phyloP scores from a whole-genome alignment of 64 coral and sea anemone species.

The Pocillopora verrucosa region DNA sequence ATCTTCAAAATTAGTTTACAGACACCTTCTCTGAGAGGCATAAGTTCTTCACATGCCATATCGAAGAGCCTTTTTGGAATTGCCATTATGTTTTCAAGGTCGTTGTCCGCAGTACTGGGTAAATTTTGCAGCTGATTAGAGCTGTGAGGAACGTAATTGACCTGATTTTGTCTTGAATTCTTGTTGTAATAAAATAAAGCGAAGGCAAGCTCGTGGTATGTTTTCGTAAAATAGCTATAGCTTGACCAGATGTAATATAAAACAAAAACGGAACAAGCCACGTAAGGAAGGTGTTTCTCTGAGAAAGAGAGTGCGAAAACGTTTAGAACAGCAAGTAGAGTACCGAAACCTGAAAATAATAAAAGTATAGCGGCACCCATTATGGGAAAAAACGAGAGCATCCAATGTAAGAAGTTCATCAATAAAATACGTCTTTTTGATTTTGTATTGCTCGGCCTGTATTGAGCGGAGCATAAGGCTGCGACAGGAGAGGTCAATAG shows the following conservation, averaged over 20 bases:
- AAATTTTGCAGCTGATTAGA: background rate
- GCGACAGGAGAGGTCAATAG: background rate
- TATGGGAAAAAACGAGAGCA: background rate
- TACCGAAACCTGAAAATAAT: background rate
- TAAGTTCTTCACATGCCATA: constrained; percentile 21
- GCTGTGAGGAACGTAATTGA: too few relatives aligned
- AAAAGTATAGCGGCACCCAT: background rate
- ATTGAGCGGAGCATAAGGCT: background rate
- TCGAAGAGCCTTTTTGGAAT: constrained; percentile 13
- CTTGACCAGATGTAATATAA: constrained; percentile 7
- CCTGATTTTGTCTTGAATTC: background rate
- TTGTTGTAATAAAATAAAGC: background rate
- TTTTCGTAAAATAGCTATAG: constrained; percentile 18
- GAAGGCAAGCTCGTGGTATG: constrained; percentile 11
- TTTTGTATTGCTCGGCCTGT: too few relatives aligned
- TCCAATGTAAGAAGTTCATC: too few relatives aligned
- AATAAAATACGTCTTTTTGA: too few relatives aligned
- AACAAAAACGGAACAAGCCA: background rate
- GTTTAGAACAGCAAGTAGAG: background rate
- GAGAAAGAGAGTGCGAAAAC: background rate
- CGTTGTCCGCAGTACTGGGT: background rate
- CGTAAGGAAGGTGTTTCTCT: background rate
- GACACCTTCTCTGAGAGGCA: background rate
- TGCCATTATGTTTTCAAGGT: background rate
- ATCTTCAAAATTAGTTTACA: background rate